These are phyloP conservation scores for Willowsia nigromaculata DNA, from an alignment of 2,888 invertebrate species.

Conservation along the genomic window DNA sequence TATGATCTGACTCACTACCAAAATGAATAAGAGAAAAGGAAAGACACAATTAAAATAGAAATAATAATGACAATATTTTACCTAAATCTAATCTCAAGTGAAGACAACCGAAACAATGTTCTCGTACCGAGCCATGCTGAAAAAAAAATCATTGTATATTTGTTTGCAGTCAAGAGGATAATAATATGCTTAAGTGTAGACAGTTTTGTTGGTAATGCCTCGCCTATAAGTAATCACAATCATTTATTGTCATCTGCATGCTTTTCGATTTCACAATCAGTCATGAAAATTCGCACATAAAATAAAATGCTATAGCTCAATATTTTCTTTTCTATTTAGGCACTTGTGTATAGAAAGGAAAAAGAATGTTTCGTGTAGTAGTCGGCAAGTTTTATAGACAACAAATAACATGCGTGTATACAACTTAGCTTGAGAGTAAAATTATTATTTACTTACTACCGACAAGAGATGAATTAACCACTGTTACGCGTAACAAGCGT, in stretches of 20 bases:
- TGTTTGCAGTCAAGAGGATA: background rate
- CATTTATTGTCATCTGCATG: background rate
- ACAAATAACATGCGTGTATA: background rate
- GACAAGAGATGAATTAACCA: background rate
- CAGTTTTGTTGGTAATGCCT: background rate
- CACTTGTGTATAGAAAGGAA: background rate
- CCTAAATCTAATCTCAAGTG: background rate
- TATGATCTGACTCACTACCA: background rate
- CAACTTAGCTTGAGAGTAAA: background rate
- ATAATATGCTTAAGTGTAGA: background rate
- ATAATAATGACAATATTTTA: background rate
- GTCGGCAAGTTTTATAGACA: background rate
- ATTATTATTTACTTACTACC: background rate
- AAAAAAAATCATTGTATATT: background rate
- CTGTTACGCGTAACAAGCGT: background rate
- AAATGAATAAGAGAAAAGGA: background rate
- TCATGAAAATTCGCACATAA: background rate
- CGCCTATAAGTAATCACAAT: background rate
- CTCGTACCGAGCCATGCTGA: background rate
- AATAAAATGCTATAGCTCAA: background rate
- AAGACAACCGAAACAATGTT: background rate
- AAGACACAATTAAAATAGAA: background rate
- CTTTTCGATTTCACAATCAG: slow-evolving; percentile 10
- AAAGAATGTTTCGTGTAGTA: background rate
- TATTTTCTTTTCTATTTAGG: background rate